Evolutionary conservation across 1,140 invertebrate genomes (phyloP).

Genomic region (Drosophila fuyamai): DNA sequence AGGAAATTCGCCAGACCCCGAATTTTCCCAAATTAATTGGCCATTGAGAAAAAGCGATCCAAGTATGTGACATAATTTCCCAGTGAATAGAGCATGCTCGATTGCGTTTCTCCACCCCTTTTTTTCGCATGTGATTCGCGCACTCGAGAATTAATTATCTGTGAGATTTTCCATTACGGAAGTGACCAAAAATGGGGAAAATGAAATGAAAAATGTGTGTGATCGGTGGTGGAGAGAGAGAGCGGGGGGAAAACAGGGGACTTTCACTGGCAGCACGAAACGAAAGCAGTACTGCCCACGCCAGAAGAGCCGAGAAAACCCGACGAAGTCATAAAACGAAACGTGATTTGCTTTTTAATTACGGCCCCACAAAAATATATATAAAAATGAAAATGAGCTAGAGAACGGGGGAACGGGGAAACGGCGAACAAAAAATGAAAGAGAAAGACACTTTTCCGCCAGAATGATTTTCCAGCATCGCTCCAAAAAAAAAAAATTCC

Average conservation of each 20-base stretch:
- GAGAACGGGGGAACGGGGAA: background rate
- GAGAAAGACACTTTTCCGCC: slow-evolving; percentile 23
- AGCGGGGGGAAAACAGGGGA: slow-evolving; percentile 29
- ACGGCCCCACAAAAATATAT: slow-evolving; percentile 34
- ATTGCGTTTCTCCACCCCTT: slow-evolving; percentile 26
- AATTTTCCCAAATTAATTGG: slow-evolving; percentile 72
- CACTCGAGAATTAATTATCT: slow-evolving; percentile 68
- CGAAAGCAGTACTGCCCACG: slow-evolving; percentile 65
- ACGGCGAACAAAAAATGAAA: slow-evolving; percentile 9
- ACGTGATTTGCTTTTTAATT: slow-evolving; percentile 80
- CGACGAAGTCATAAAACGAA: slow-evolving; percentile 68
- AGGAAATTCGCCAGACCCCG: background rate
- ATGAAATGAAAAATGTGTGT: slow-evolving; percentile 43
- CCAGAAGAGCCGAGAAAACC: slow-evolving; percentile 22
- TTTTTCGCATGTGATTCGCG: slow-evolving; percentile 34
- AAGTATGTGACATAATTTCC: slow-evolving; percentile 69
- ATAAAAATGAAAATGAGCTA: slow-evolving; percentile 3
- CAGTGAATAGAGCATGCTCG: slow-evolving; percentile 23
- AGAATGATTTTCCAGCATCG: slow-evolving; percentile 39
- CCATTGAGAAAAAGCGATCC: background rate
- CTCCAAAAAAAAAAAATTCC: background rate
- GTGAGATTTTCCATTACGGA: slow-evolving; percentile 65
- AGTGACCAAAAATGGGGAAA: slow-evolving; percentile 22
- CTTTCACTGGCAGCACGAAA: slow-evolving; percentile 63
- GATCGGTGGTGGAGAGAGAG: slow-evolving; percentile 10